Evolutionary conservation across 1,140 invertebrate species (phyloP).

Genomic region (Cyclina sinensis): DNA sequence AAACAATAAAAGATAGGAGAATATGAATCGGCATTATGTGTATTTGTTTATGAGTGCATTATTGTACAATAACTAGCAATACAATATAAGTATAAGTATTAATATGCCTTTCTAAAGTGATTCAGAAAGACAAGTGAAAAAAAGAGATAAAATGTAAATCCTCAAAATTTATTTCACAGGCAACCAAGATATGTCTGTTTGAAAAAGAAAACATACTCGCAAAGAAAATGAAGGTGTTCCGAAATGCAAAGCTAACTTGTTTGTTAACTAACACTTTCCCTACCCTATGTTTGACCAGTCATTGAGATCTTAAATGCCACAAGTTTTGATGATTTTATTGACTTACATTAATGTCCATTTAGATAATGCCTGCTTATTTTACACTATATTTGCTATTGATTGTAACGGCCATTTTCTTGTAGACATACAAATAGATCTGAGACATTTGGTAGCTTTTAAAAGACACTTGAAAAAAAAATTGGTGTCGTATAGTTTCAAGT

Average conservation of each 20-base stretch:
- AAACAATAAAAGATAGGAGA: too few species aligned
- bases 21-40: too few species aligned
- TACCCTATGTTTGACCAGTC: neutral
- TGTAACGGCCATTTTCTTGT: conserved; percentile 17
- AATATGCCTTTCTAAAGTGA: too few species aligned
- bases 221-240: too few species aligned
- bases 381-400: conserved; percentile 27
- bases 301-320: neutral
- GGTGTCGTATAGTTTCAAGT: conserved; percentile 22
- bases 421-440: conserved; percentile 1
- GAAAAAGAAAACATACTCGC: too few species aligned
- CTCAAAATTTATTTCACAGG: too few species aligned
- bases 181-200: too few species aligned
- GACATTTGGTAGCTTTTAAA: conserved; percentile 9
- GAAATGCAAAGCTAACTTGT: neutral
- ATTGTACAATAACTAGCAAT: too few species aligned
- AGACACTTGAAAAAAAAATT: neutral
- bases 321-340: conserved; percentile 16
- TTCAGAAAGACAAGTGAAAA: too few species aligned
- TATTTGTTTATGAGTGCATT: too few species aligned
- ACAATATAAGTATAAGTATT: too few species aligned
- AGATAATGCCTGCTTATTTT: conserved; percentile 44
- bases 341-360: conserved; percentile 30
- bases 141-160: too few species aligned
- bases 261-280: conserved; percentile 7